Evolutionary conservation across 2,113 vertebrate species (phyloP).

Genomic region (Ochotona princeps): DNA sequence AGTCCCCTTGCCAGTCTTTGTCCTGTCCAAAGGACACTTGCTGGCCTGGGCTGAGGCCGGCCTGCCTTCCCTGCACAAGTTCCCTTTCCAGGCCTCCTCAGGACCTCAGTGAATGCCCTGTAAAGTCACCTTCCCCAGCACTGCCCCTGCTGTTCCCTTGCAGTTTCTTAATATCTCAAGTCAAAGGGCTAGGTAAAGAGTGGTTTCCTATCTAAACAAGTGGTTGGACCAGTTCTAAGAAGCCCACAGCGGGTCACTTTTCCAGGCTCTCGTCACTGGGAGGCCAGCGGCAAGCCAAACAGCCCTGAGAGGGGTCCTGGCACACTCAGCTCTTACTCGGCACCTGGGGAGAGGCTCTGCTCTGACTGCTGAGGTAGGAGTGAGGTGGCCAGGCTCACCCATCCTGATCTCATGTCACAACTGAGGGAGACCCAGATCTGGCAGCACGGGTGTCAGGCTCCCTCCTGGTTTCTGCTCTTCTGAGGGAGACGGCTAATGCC

Average conservation of each 20-base stretch:
- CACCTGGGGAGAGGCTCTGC: neutral
- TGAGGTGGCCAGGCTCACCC: neutral
- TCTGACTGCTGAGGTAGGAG: neutral
- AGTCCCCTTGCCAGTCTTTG: constrained; percentile 15
- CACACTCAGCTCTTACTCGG: no score
- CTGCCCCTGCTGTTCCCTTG: neutral
- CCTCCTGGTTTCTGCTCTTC: constrained; percentile 17
- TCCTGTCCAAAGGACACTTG: neutral
- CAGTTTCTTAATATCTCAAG: neutral
- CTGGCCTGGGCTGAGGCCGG: neutral
- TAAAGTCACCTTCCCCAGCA: neutral
- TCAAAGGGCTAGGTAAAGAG: neutral
- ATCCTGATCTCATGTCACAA: neutral
- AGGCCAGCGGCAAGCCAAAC: constrained; percentile 36
- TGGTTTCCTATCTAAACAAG: neutral
- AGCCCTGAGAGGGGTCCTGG: neutral
- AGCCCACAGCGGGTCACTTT: constrained; percentile 4
- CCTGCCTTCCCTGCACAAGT: neutral
- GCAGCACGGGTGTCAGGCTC: neutral
- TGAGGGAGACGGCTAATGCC: neutral
- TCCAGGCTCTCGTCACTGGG: constrained; percentile 46
- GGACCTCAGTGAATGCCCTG: neutral
- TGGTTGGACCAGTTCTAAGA: neutral
- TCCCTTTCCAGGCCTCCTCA: neutral
- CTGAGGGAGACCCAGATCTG: neutral